These are phyloP conservation scores for Leptinotarsa juncta DNA, from an alignment of 2,888 invertebrate species.

Conservation along the genomic window DNA sequence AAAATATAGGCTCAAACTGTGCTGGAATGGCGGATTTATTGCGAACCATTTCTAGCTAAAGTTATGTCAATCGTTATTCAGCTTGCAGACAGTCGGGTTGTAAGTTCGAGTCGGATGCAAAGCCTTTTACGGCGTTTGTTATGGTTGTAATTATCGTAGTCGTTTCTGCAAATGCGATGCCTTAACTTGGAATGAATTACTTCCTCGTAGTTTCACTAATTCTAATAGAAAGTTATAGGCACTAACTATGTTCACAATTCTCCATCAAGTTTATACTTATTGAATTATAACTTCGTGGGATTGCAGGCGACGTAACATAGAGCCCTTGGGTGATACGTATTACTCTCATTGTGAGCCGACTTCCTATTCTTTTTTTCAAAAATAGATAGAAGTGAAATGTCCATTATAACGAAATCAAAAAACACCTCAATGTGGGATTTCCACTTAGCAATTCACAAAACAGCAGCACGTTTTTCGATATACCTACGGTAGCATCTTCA, in stretches of 20 bases:
- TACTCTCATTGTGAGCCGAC: too few relatives aligned
- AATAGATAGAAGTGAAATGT: too few relatives aligned
- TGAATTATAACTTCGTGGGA: not conserved
- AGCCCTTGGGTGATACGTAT: not conserved
- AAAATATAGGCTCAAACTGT: not conserved
- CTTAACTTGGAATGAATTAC: constrained; percentile 27
- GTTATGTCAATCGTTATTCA: constrained; percentile 39
- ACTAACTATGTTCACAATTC: constrained; percentile 8
- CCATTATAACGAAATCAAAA: too few relatives aligned
- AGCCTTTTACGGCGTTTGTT: constrained; percentile 39
- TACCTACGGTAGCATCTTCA: too few relatives aligned
- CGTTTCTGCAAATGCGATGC: constrained; percentile 29
- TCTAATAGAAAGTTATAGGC: constrained; percentile 10
- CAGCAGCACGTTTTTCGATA: too few relatives aligned
- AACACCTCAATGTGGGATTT: too few relatives aligned
- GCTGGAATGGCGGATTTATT: constrained; percentile 27
- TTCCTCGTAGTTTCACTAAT: constrained; percentile 14
- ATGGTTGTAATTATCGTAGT: constrained; percentile 37
- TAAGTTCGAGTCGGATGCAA: constrained; percentile 33
- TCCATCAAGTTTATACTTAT: not conserved
- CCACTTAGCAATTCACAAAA: too few relatives aligned
- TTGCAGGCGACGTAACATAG: not conserved
- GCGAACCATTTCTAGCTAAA: constrained; percentile 22
- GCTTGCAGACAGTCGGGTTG: constrained; percentile 34
- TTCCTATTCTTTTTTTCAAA: too few relatives aligned